phyloP scores from a whole-genome alignment of 2,888 invertebrate species.

The Patella depressa region DNA sequence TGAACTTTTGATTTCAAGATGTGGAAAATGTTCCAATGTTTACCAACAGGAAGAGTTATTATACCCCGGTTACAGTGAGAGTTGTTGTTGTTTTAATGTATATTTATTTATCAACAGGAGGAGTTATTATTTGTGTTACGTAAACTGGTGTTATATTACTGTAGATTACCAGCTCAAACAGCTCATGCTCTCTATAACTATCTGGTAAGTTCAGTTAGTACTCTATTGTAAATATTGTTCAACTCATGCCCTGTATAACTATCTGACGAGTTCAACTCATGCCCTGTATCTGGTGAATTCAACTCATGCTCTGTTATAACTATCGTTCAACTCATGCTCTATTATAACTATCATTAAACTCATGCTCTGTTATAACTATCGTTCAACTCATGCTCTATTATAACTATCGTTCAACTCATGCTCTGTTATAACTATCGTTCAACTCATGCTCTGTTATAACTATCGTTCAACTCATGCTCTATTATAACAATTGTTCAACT shows the following conservation, averaged over 20 bases:
- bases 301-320: background rate
- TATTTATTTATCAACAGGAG: slow-evolving; percentile 73
- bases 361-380: no score
- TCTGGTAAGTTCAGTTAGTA: slow-evolving; percentile 76
- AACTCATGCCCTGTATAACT: slow-evolving; percentile 89
- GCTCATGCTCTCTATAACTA: slow-evolving; percentile 99
- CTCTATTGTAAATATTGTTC: slow-evolving; percentile 73
- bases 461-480: no score
- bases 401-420: no score
- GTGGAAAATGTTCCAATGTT: background rate
- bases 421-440: no score
- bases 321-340: slow-evolving; percentile 90
- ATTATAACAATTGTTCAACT: no score
- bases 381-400: no score
- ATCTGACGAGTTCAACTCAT: no score
- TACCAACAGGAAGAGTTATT: slow-evolving; percentile 85
- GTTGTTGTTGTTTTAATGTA: slow-evolving; percentile 8
- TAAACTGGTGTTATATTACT: slow-evolving; percentile 92
- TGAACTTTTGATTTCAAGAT: background rate
- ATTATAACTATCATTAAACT: slow-evolving; percentile 73
- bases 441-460: no score
- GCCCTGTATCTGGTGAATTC: slow-evolving; percentile 78
- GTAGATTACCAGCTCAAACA: slow-evolving; percentile 91
- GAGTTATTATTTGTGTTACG: slow-evolving; percentile 92
- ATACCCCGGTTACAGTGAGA: slow-evolving; percentile 66